phyloP scores from a whole-genome alignment of 2,888 invertebrate genomes.

The Drosophila atripex region DNA sequence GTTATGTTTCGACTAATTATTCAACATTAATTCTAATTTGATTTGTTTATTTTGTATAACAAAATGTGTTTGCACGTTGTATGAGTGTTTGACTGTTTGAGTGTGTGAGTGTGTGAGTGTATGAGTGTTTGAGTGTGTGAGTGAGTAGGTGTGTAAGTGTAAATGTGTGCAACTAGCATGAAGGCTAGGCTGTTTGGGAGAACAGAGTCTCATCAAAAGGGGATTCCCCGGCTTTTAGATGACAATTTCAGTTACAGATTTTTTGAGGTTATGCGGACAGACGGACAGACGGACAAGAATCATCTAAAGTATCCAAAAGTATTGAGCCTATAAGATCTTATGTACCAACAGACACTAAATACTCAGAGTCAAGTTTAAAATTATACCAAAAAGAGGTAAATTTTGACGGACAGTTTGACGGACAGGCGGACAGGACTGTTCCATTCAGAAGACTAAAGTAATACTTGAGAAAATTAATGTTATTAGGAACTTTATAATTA shows the following conservation, averaged over 20 bases:
- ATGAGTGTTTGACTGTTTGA: conserved; percentile 10
- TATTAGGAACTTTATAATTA: too few species aligned
- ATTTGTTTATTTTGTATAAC: conserved; percentile 58
- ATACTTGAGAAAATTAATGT: not conserved
- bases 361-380: too few species aligned
- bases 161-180: not conserved
- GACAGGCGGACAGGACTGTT: not conserved
- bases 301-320: not conserved
- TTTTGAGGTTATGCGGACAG: too few species aligned
- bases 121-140: not conserved
- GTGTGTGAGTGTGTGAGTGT: not conserved
- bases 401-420: too few species aligned
- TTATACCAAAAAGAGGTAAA: too few species aligned
- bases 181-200: not conserved
- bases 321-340: not conserved
- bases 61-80: conserved; percentile 42
- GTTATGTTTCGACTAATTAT: conserved; percentile 56
- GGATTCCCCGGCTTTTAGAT: not conserved
- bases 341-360: too few species aligned
- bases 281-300: too few species aligned
- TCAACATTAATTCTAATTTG: conserved; percentile 59
- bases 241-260: not conserved
- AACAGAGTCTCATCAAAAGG: not conserved
- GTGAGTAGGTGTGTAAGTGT: not conserved
- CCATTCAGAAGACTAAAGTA: not conserved